These are phyloP conservation scores for Tetranychus piercei DNA, from an alignment of 2,888 invertebrate species.

Conservation along the genomic window DNA sequence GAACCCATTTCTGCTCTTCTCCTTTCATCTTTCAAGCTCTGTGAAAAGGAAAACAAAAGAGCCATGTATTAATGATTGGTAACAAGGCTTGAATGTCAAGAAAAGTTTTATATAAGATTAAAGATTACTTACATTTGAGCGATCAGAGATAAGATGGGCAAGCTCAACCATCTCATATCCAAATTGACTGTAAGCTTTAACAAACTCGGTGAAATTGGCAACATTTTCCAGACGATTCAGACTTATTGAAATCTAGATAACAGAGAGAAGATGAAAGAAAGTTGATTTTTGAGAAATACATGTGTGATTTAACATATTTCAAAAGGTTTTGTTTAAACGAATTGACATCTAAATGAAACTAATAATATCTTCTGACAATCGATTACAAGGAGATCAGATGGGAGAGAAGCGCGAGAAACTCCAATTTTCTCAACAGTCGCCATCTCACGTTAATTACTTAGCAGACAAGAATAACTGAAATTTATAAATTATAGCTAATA, in stretches of 20 bases:
- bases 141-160: slow-evolving; percentile 69
- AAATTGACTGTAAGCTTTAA: slow-evolving; percentile 93
- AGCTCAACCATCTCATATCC: slow-evolving; percentile 97
- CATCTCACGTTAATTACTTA: too few species aligned
- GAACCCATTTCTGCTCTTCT: slow-evolving; percentile 91
- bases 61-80: not conserved
- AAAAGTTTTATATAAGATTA: too few species aligned
- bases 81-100: not conserved
- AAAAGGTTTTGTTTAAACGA: too few species aligned
- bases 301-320: too few species aligned
- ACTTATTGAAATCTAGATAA: slow-evolving; percentile 25
- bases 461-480: too few species aligned
- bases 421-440: too few species aligned
- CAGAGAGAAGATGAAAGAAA: not conserved
- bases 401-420: too few species aligned
- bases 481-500: too few species aligned
- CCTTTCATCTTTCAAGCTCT: slow-evolving; percentile 51
- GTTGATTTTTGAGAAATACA: not conserved
- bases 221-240: slow-evolving; percentile 36
- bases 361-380: too few species aligned
- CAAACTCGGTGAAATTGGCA: slow-evolving; percentile 63
- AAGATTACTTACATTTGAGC: slow-evolving; percentile 45
- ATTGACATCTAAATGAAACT: too few species aligned
- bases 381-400: too few species aligned
- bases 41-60: not conserved